Conservation (phyloP, 2,113 vertebrate genomes). For the Heloderma charlesbogerti region DNA sequence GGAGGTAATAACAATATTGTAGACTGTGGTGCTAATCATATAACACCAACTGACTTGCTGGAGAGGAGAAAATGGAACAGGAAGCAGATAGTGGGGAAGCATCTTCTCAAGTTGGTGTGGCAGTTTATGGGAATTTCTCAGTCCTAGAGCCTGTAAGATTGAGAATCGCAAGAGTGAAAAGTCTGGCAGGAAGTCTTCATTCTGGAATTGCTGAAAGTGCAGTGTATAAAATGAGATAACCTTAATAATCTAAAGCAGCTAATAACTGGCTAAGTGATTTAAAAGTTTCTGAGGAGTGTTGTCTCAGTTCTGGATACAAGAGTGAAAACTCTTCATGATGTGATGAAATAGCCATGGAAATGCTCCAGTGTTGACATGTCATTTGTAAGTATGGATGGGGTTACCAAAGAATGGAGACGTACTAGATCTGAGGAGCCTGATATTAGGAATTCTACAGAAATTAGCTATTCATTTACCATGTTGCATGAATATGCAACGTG, state of each 20-base stretch:
- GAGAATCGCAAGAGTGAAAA: background rate
- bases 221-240: background rate
- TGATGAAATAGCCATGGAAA: background rate
- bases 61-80: background rate
- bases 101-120: background rate
- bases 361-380: background rate
- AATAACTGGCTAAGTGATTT: background rate
- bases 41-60: conserved; percentile 3
- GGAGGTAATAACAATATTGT: background rate
- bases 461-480: conserved; percentile 3
- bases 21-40: background rate
- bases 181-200: background rate
- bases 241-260: background rate
- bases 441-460: background rate
- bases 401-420: fast-evolving
- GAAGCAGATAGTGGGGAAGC: background rate
- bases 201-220: background rate
- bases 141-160: background rate
- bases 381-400: background rate
- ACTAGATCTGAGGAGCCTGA: background rate
- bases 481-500: background rate
- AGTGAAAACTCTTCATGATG: background rate
- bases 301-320: background rate
- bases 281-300: background rate
- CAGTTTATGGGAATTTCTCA: background rate